Base-by-base conservation (phyloP, 2,888 invertebrate species). In the Pemphredon lugubris region DNA sequence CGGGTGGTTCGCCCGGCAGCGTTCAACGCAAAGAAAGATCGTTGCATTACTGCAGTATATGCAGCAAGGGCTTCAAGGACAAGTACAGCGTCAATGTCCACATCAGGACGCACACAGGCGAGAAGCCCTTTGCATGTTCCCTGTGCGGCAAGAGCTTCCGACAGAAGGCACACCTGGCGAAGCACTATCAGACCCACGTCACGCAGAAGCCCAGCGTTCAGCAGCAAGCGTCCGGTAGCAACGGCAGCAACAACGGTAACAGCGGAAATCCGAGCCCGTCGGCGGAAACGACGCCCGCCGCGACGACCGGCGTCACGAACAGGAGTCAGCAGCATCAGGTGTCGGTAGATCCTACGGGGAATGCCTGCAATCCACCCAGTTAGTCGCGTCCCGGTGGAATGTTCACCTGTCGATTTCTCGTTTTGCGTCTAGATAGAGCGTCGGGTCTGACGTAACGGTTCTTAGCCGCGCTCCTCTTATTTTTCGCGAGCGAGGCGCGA, bases 1-100 rank as follows among this genome's bases (percentile, higher is more conserved):
- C 85, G 85, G 63, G 91, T 86, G 86, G 85, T 77, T 79, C 92
- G 84, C 84, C 90, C 84, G 69, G 77, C 84, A 89, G 83, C 50
- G 79, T 94, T n/a, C 94, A 94, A 13, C 92, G 96, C 9, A 96
- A 96, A 87, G 97, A 97, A 87, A 92, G 97, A 81, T 95, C 97
- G 67, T 90, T 98, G 77, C 95, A 99, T 90, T 95, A 97, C 90
- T 94, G 99, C 92, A 94, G 96, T 89, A 96, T 98, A 90, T 98
- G 96, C 90, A 96, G 96, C 83, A 97, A 96, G 88, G 97, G 97
- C 2, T 97, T 97, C 90, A 97, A 97, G 90, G 97, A 97, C 90
- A 97, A 97, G 90, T 99, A 99, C 92, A 96, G 98, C 71, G 97
- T 99, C 60, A 98, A 98, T 89, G 98, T 98, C 47, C 99, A 99